phyloP scores from a whole-genome alignment of 2,888 invertebrate genomes.

The Cerastis leucographa region DNA sequence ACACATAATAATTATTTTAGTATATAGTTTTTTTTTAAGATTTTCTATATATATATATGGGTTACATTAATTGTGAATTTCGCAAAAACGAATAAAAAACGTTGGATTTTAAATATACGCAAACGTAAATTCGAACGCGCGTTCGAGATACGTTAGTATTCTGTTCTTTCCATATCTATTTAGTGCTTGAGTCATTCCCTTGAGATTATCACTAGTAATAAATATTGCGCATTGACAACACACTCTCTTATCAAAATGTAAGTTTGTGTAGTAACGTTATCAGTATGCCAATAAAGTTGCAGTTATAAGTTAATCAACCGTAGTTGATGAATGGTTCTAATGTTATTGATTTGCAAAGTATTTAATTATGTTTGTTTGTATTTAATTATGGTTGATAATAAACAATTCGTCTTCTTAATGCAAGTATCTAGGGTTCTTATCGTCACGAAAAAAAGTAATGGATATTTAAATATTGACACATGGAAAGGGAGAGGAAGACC shows the following conservation, averaged over 20 bases:
- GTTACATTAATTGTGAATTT: too few species aligned
- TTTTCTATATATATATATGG: too few species aligned
- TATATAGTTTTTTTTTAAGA: too few species aligned
- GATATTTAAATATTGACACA: too few species aligned
- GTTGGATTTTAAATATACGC: background rate
- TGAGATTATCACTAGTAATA: slow-evolving; percentile 30
- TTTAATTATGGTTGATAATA: background rate
- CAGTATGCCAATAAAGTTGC: slow-evolving; percentile 14
- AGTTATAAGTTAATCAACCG: background rate
- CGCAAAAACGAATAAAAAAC: too few species aligned
- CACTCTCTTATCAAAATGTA: slow-evolving; percentile 35
- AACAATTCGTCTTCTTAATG: background rate
- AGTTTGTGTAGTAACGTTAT: slow-evolving; percentile 24
- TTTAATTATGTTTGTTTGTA: background rate
- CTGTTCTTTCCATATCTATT: background rate
- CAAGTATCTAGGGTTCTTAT: background rate
- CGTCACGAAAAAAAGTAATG: background rate
- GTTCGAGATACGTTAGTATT: background rate
- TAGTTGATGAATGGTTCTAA: background rate
- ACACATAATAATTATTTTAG: too few species aligned
- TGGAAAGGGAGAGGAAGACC: too few species aligned
- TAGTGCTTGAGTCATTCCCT: slow-evolving; percentile 41
- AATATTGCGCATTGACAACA: slow-evolving; percentile 15
- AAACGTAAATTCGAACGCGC: too few species aligned
- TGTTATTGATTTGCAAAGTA: background rate